phyloP scores from a whole-genome alignment of 2,888 invertebrate species.

The Pseudolycoriella hygida region DNA sequence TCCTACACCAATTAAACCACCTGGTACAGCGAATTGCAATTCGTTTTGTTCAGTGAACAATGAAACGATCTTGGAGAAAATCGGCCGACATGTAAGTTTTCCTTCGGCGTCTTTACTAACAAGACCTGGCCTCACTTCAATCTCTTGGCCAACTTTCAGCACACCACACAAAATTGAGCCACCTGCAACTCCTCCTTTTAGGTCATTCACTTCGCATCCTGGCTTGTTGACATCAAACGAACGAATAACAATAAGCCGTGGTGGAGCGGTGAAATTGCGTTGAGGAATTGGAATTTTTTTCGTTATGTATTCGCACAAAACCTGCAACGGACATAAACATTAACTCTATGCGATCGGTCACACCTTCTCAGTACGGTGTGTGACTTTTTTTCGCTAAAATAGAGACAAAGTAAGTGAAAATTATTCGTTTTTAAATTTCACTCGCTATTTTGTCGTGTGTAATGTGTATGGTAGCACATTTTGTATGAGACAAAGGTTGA shows the following conservation, averaged over 20 bases:
- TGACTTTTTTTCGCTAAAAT: no score
- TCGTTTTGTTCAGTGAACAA: conserved; percentile 97
- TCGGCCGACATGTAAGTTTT: conserved; percentile 87
- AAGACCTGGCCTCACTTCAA: conserved; percentile 92
- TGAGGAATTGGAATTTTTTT: conserved; percentile 96
- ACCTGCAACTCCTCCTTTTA: conserved; percentile 97
- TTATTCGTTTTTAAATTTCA: no score
- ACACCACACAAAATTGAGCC: conserved; percentile 95
- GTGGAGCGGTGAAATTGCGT: conserved; percentile 87
- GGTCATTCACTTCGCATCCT: conserved; percentile 93
- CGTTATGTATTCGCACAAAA: conserved; percentile 92
- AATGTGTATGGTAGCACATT: no score
- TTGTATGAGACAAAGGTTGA: no score
- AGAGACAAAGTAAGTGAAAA: no score
- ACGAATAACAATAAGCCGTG: conserved; percentile 85
- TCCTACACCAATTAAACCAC: conserved; percentile 98
- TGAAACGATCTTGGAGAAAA: conserved; percentile 92
- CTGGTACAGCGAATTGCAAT: conserved; percentile 95
- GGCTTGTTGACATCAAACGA: conserved; percentile 99
- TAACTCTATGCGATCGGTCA: no score
- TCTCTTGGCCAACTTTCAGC: conserved; percentile 94
- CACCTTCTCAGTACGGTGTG: no score
- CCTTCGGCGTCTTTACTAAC: conserved; percentile 95
- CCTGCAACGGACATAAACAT: conserved; percentile 23
- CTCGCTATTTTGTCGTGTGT: no score